Percentiles rank a stretch among this genome's conserved stretches.
These are phyloP conservation scores for Meloidogyne floridensis DNA, from an alignment of 1,140 invertebrate species.

Conservation along the genomic window DNA sequence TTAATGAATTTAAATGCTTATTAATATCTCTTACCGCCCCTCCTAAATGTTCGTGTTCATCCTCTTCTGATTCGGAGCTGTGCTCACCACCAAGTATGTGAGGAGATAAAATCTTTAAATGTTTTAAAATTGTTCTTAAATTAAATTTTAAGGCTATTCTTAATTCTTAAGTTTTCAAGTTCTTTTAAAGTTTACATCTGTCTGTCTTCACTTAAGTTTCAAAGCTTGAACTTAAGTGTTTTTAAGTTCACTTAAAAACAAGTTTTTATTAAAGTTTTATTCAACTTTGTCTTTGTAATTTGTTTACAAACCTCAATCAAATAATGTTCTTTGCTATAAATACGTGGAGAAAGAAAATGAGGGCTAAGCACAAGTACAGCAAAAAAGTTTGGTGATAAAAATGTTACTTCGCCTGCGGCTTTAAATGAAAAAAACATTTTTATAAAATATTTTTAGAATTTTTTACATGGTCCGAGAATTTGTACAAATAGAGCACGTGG, in stretches of 20 bases:
- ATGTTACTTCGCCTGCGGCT: slow-evolving; percentile 16
- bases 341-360: slow-evolving; percentile 35
- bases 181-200: too few relatives aligned
- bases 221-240: too few relatives aligned
- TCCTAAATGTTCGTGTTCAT: slow-evolving; percentile 25
- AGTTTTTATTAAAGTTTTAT: too few relatives aligned
- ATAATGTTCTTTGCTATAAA: slow-evolving; percentile 36
- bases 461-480: slow-evolving; percentile 41
- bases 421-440: slow-evolving; percentile 28
- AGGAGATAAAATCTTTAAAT: slow-evolving; percentile 27
- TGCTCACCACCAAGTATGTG: slow-evolving; percentile 34
- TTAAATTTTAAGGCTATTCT: too few relatives aligned
- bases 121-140: background rate
- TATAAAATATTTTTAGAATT: slow-evolving; percentile 9
- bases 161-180: too few relatives aligned
- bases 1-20: background rate
- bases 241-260: too few relatives aligned
- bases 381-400: slow-evolving; percentile 33
- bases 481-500: slow-evolving; percentile 47
- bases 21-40: slow-evolving; percentile 17
- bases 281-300: too few relatives aligned
- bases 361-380: slow-evolving; percentile 37
- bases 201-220: background rate
- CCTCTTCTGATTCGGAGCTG: slow-evolving; percentile 13
- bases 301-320: slow-evolving; percentile 33